Percentiles rank a stretch among this genome's conserved stretches.
Conservation (phyloP, 2,113 vertebrate genomes). For the Ptyas mucosa region DNA sequence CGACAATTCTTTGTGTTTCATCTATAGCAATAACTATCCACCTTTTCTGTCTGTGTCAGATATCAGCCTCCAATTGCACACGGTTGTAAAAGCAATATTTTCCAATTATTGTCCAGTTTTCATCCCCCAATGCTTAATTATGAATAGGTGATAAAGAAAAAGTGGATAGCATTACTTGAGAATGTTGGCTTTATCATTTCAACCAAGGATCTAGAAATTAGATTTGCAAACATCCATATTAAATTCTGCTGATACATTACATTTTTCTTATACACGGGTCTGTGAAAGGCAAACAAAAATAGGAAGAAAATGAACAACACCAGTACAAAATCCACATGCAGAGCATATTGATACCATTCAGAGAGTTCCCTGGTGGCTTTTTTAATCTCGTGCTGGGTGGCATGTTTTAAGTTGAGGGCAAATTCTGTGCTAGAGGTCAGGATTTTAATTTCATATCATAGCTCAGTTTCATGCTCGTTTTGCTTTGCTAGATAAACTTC, state of each 20-base stretch:
- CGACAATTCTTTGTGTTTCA: background rate
- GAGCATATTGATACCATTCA: conserved; percentile 18
- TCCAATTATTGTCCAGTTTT: background rate
- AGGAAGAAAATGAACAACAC: background rate
- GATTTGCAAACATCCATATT: conserved; percentile 10
- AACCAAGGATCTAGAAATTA: background rate
- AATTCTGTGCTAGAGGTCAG: conserved; percentile 51
- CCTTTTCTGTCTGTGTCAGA: background rate
- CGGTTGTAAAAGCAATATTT: background rate
- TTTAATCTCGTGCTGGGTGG: conserved; percentile 44
- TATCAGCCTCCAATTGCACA: background rate
- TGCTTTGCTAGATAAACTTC: conserved; percentile 42
- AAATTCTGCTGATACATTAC: conserved; percentile 18
- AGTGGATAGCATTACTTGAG: background rate
- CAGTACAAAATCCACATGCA: background rate
- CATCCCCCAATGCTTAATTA: background rate
- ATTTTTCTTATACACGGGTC: conserved; percentile 1
- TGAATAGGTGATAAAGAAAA: background rate
- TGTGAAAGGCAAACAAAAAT: conserved; percentile 29
- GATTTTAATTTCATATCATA: conserved; percentile 60
- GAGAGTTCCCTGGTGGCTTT: conserved; percentile 51
- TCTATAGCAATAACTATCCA: background rate
- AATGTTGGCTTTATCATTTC: conserved; percentile 9
- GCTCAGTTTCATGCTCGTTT: conserved; percentile 41
- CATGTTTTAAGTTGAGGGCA: conserved; percentile 47